A percentile compares a stretch with the other conserved stretches of the same genome.
These are phyloP conservation scores for Simalia tracyae DNA, from an alignment of 2,797 vertebrate genomes.

Conservation along the genomic window DNA sequence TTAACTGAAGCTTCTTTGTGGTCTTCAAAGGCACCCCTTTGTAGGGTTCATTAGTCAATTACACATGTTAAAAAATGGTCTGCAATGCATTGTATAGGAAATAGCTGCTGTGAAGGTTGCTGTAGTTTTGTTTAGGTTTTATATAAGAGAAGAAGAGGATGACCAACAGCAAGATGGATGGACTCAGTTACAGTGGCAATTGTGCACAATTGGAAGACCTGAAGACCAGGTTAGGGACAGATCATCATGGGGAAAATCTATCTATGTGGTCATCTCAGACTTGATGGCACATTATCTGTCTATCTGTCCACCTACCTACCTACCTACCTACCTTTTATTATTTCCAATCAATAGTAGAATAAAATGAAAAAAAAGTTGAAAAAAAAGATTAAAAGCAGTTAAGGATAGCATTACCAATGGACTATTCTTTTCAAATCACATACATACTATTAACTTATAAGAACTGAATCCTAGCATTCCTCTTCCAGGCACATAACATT, in stretches of 20 bases:
- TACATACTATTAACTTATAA: background rate
- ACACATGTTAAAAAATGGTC: background rate
- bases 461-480: background rate
- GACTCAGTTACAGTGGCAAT: background rate
- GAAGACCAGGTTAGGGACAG: background rate
- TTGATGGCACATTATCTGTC: background rate
- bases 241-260: background rate
- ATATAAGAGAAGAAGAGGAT: background rate
- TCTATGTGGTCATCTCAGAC: background rate
- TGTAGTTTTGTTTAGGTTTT: background rate
- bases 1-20: background rate
- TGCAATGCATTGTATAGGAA: background rate
- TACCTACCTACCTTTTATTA: background rate
- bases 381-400: background rate
- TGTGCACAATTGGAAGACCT: background rate
- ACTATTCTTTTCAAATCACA: background rate
- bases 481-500: background rate
- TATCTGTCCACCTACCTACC: background rate
- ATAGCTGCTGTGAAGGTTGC: background rate
- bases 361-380: background rate
- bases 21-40: background rate
- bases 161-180: background rate
- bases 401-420: background rate
- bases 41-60: background rate
- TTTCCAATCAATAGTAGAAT: background rate